phyloP scores from a whole-genome alignment of 2,797 vertebrate genomes.

The Micrastur ruficollis region DNA sequence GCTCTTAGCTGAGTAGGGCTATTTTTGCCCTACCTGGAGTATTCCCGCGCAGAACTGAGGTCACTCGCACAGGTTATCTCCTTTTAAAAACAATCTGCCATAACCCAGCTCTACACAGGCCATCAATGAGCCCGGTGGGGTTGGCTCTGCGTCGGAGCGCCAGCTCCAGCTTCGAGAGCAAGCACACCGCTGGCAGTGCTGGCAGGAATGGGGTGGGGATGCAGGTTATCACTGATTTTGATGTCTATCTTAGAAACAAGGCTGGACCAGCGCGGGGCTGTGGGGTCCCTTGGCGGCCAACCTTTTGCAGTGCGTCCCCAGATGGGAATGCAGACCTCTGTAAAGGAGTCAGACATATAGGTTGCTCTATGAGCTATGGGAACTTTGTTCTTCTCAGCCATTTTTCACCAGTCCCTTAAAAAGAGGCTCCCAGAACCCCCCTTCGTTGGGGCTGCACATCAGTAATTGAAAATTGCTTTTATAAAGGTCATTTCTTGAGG shows the following conservation, averaged over 20 bases:
- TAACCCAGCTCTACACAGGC: neutral
- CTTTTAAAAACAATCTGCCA: neutral
- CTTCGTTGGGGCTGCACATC: neutral
- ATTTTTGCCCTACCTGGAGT: neutral
- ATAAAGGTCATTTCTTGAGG: neutral
- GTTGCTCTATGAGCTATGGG: neutral
- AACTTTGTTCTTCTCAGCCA: neutral
- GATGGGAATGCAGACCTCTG: neutral
- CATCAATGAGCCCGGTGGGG: accelerated
- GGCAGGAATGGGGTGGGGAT: accelerated
- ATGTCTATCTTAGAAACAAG: neutral
- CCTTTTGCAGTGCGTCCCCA: neutral
- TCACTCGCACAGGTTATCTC: neutral
- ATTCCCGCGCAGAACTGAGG: neutral
- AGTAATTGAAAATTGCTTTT: neutral
- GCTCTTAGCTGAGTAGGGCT: neutral
- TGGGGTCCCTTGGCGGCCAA: accelerated
- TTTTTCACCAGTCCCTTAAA: neutral
- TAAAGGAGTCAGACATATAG: accelerated
- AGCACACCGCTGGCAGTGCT: neutral
- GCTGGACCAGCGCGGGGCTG: neutral
- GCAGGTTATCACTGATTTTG: neutral
- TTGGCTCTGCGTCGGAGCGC: neutral
- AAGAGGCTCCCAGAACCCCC: neutral
- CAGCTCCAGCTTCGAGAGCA: neutral